Base-by-base conservation (phyloP, 2,113 vertebrate species). In the Stigmatopora argus region DNA sequence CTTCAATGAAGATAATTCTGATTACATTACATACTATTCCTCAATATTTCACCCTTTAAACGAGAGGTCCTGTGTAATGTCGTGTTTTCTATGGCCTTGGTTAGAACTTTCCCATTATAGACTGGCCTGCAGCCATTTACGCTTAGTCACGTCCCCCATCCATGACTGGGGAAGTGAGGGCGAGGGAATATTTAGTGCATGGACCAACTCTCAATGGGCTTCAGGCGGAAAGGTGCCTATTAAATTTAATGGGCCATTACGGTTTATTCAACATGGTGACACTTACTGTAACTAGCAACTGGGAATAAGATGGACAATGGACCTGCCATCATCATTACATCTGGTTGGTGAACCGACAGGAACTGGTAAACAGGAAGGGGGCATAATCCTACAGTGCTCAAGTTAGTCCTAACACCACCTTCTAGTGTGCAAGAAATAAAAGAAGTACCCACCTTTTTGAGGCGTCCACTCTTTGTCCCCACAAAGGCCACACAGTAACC, bases 401-500 rank as follows among this genome's bases (percentile, higher is more conserved):
- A 5, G 23, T 14, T 15, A 9, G 23, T 56, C 53, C 23, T 31
- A 15, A 23, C 26, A 17, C 26, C 6, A 31, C 14, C 13, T 56
- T 23, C 12, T 5, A 17, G 53, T 56, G 19, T 11, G 17, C 41
- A 10, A 41, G 34, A 60, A 41, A 48, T 6, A 48, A 18, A 47
- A 31, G 14, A 34, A 26, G 52, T 11, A 68, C 93, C 87, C 86
- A 98, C 97, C 95, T 99, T 99, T 85, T 97, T 98, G 45, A 99
- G 88, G 35, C 89, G 94, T 82, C 97, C 97, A 0, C 91, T 96
- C 88, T 96, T 97, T 3, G 97, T 99, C 62, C 97, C 97, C 71
- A 99, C 93, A 0, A 99, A 98, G 45, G 96, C 94, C 73, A 99
- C 95, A 0, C 95, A 96, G 92, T 94, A 95, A 83, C 94, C 93